These are phyloP conservation scores for Octopus bimaculoides DNA, from an alignment of 1,140 invertebrate species.

Conservation along the genomic window DNA sequence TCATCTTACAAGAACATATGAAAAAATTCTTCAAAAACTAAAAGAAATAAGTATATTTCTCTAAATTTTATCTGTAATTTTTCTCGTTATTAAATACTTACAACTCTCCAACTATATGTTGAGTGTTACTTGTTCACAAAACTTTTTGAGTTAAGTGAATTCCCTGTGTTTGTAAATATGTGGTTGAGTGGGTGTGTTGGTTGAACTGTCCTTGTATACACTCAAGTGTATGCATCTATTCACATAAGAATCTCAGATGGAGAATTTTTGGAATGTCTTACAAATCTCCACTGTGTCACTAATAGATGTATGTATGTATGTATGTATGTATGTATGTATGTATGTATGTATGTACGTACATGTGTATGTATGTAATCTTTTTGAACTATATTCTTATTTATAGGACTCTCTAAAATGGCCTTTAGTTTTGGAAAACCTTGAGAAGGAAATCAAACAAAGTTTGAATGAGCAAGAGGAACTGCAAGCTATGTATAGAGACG, in stretches of 20 bases:
- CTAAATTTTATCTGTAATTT: background rate
- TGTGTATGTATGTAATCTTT: background rate
- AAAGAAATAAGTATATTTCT: conserved; percentile 36
- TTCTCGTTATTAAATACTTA: background rate
- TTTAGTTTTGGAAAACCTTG: conserved; percentile 44
- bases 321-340: background rate
- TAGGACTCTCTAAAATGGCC: conserved; percentile 51
- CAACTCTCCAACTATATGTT: background rate
- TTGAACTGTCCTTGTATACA: too few species aligned
- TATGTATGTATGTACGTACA: background rate
- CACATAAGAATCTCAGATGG: too few species aligned
- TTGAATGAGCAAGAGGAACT: conserved; percentile 50
- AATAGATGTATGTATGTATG: too few species aligned
- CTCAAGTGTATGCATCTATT: too few species aligned
- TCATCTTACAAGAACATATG: conserved; percentile 56
- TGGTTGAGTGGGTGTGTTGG: background rate
- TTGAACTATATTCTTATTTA: conserved; percentile 1
- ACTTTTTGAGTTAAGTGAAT: background rate
- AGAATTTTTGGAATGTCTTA: too few species aligned
- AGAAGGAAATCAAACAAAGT: conserved; percentile 45
- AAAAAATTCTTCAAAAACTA: conserved; percentile 54
- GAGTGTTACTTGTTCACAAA: background rate
- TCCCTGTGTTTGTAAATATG: background rate
- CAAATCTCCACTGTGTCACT: too few species aligned
- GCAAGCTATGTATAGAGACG: conserved; percentile 54